These are phyloP conservation scores for Drosophila gunungcola DNA, from an alignment of 1,140 invertebrate genomes.

Conservation along the genomic window DNA sequence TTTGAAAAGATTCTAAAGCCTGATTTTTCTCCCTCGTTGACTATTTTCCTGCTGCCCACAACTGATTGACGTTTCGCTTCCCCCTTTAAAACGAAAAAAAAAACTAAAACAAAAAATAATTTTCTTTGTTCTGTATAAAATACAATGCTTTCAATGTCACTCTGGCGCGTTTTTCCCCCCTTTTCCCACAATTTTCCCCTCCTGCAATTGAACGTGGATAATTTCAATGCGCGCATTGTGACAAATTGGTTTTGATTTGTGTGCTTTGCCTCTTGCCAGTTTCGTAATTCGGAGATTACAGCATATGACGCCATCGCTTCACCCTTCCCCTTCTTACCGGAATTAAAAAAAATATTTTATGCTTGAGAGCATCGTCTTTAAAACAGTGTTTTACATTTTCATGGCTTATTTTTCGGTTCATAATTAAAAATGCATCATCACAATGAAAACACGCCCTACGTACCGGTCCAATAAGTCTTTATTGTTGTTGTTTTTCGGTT, in stretches of 20 bases:
- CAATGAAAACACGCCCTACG: conserved; percentile 56
- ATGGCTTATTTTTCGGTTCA: conserved; percentile 63
- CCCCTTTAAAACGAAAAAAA: conserved; percentile 13
- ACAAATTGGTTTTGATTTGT: conserved; percentile 81
- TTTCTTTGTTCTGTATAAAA: conserved; percentile 53
- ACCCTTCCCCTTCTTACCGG: background rate
- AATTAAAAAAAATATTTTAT: conserved; percentile 53
- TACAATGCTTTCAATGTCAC: conserved; percentile 73
- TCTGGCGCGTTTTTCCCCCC: conserved; percentile 7
- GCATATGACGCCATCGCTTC: conserved; percentile 53
- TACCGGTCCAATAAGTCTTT: conserved; percentile 48
- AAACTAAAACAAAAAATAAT: conserved; percentile 70
- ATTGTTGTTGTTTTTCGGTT: conserved; percentile 50
- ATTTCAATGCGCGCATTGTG: conserved; percentile 74
- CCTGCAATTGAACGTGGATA: conserved; percentile 71
- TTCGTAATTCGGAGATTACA: conserved; percentile 69
- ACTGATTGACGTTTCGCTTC: conserved; percentile 71
- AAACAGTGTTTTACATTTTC: conserved; percentile 55
- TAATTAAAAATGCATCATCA: conserved; percentile 78
- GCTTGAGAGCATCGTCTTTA: conserved; percentile 65
- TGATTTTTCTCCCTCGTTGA: conserved; percentile 27
- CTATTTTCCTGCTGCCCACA: conserved; percentile 37
- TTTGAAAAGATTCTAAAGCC: conserved; percentile 27
- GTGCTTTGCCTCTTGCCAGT: conserved; percentile 44
- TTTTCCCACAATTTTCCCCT: background rate